Conservation (phyloP, 2,888 invertebrate species). For the Zhuqinia jingwanae region DNA sequence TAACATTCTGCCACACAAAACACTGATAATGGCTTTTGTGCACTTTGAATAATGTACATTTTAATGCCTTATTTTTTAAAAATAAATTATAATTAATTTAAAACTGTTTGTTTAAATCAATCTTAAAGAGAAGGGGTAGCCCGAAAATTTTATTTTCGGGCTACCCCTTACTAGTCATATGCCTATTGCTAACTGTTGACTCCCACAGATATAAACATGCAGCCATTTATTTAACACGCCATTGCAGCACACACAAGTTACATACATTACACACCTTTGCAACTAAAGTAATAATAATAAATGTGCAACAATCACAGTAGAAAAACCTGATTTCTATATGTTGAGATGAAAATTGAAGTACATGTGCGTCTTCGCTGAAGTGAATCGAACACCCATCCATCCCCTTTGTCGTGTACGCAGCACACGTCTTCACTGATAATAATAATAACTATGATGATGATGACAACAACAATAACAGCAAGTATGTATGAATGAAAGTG, state of each 20-base stretch:
- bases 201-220: background rate
- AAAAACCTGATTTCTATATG: slow-evolving; percentile 58
- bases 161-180: too few species aligned
- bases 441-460: slow-evolving; percentile 7
- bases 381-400: slow-evolving; percentile 34
- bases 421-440: slow-evolving; percentile 54
- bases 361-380: slow-evolving; percentile 11
- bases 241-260: background rate
- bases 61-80: too few species aligned
- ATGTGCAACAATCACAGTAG: slow-evolving; percentile 52
- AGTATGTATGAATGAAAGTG: slow-evolving; percentile 64
- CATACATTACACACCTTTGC: background rate
- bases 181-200: too few species aligned
- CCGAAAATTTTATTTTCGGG: too few species aligned
- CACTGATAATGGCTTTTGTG: too few species aligned
- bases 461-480: background rate
- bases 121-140: too few species aligned
- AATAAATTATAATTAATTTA: too few species aligned
- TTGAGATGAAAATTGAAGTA: background rate
- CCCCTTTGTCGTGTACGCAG: slow-evolving; percentile 36
- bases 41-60: too few species aligned
- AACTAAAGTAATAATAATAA: slow-evolving; percentile 31
- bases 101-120: too few species aligned
- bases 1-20: too few species aligned
- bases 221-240: background rate